These are phyloP conservation scores for Zeus faber DNA, from an alignment of 2,113 vertebrate species.

Conservation along the genomic window DNA sequence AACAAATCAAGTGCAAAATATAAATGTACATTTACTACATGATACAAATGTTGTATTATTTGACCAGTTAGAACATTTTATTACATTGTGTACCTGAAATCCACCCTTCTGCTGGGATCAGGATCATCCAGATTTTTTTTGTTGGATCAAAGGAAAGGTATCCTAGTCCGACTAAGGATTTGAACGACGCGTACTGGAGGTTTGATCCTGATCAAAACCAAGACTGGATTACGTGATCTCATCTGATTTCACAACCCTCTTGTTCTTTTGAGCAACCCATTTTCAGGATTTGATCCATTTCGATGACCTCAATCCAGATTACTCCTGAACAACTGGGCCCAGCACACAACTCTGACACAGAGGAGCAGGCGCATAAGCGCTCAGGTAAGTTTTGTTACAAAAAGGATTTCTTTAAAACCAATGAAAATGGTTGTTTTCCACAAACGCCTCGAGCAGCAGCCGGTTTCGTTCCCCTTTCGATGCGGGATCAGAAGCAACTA, in stretches of 20 bases:
- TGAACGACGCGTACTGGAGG: background rate
- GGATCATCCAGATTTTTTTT: background rate
- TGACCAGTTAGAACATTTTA: too few relatives aligned
- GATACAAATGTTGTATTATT: background rate
- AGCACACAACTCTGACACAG: too few relatives aligned
- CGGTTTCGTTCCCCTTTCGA: too few relatives aligned
- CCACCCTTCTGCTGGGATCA: too few relatives aligned
- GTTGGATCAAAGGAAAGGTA: background rate
- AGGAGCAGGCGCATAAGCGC: too few relatives aligned
- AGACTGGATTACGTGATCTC: conserved; percentile 4
- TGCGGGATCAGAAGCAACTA: too few relatives aligned
- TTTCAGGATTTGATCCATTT: conserved; percentile 17
- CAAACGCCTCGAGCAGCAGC: too few relatives aligned
- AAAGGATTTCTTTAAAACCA: too few relatives aligned
- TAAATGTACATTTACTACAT: background rate
- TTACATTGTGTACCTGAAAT: too few relatives aligned
- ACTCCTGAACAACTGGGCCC: conserved; percentile 10
- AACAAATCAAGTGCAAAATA: background rate
- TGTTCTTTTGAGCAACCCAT: conserved; percentile 8
- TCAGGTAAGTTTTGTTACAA: too few relatives aligned
- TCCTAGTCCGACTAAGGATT: background rate
- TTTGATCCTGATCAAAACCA: conserved; percentile 7
- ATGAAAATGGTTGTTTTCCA: too few relatives aligned
- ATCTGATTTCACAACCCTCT: background rate
- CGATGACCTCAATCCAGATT: conserved; percentile 5